Evolutionary conservation across 2,888 invertebrate species (phyloP), one percentile per base, ranked within the genome.

Genomic region (Dynastes hyllus): DNA sequence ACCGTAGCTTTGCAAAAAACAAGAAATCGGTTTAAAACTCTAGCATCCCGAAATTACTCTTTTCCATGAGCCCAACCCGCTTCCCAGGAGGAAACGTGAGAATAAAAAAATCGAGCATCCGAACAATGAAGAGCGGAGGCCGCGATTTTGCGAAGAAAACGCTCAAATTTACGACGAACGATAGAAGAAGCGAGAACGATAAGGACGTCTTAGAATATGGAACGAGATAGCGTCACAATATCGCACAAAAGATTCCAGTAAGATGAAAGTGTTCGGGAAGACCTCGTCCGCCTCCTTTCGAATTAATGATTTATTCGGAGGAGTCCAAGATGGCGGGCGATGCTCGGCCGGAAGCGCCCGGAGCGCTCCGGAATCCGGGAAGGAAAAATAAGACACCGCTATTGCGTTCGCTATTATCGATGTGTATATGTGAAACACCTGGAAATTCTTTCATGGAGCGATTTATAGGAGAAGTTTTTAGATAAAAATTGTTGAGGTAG

Each of bases 241-340:
- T 51, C 51, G 69, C 13, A 69, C 69, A 77, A 81, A 78, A 80
- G 78, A 81, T 8, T 1, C 13, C 9, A 22, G 22, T 4, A 80
- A 81, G 80, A 82, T 79, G 80, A 79, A 79, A 80, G 84, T 83
- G 81, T 81, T 79, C 77, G 83, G 45, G 67, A 16, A 45, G n/a
- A n/a, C 29, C 40, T 50, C 16, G 50, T 50, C 27, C 50, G 29
- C 69, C n/a, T 69, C 85, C 85, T 86, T 85, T 85, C 81, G 85
- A 84, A 85, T 85, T 85, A 86, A 86, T 86, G 86, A 86, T 86
- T 86, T 86, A 86, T 86, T 85, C 84, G 83, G 80, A 81, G 78
- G 81, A 82, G 79, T 82, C 82, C 84, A 83, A 84, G 83, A 84
- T 84, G 84, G 84, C 29, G 63, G 84, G 83, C 63, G 63, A 13